These are phyloP conservation scores for Intellagama lesueurii DNA, from an alignment of 2,797 vertebrate genomes.

Conservation along the genomic window DNA sequence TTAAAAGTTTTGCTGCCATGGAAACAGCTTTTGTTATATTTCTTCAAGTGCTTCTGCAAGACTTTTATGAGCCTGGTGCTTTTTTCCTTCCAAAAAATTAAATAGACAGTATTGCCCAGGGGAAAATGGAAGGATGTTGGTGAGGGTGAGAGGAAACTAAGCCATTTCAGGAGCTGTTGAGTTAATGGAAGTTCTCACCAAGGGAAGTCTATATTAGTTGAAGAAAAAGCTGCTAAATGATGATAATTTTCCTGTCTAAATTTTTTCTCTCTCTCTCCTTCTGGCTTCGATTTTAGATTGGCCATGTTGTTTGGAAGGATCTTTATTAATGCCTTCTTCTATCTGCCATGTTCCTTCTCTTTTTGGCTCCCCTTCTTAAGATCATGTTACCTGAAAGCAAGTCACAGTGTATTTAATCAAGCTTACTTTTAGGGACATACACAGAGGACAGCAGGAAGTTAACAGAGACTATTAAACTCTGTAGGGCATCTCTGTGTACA, in stretches of 20 bases:
- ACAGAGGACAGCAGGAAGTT: not conserved
- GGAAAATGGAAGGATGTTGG: not conserved
- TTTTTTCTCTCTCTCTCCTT: not conserved
- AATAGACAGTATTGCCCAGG: not conserved
- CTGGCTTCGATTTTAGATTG: not conserved
- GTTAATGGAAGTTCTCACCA: conserved; percentile 3
- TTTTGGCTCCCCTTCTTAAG: not conserved
- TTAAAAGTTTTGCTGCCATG: not conserved
- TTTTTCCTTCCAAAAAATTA: not conserved
- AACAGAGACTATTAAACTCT: not conserved
- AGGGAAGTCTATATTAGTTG: conserved; percentile 3
- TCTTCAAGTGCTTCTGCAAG: not conserved
- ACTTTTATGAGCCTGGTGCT: not conserved
- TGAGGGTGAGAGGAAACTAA: not conserved
- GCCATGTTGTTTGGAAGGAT: not conserved
- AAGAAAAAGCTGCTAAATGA: conserved; percentile 13
- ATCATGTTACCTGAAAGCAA: not conserved
- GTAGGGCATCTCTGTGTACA: not conserved
- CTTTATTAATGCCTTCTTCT: not conserved
- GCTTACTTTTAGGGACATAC: not conserved
- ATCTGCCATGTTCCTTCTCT: not conserved
- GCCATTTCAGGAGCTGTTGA: not conserved
- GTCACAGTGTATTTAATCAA: not conserved
- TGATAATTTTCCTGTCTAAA: not conserved
- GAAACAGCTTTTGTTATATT: not conserved